A percentile compares a stretch with the other conserved stretches of the same genome.
These are phyloP conservation scores for Heliconius sara DNA, from an alignment of 2,888 invertebrate species.

Conservation along the genomic window DNA sequence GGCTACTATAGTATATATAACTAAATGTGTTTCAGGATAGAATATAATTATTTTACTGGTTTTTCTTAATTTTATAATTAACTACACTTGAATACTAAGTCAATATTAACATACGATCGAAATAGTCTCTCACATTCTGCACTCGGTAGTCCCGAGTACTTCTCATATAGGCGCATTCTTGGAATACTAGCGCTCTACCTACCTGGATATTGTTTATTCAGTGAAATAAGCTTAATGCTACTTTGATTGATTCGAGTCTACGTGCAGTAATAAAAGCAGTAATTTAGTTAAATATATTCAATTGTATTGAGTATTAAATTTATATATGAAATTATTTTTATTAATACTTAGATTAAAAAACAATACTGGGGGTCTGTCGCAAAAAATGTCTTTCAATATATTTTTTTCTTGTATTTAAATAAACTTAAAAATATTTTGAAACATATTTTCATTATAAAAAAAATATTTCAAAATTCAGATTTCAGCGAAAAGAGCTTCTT, in stretches of 20 bases:
- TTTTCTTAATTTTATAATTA: neutral
- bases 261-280: neutral
- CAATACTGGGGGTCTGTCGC: no score
- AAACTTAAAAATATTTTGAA: no score
- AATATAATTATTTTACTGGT: neutral
- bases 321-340: neutral
- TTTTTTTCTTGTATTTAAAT: no score
- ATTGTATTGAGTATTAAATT: no score
- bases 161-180: slow-evolving; percentile 70
- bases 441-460: no score
- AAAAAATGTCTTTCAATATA: no score
- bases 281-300: neutral
- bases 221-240: slow-evolving; percentile 35
- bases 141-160: slow-evolving; percentile 55
- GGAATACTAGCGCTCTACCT: slow-evolving; percentile 55
- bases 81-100: neutral
- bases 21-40: neutral
- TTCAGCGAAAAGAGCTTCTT: no score
- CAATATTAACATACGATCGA: neutral
- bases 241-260: slow-evolving; percentile 27
- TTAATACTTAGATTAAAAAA: no score
- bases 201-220: slow-evolving; percentile 50
- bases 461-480: no score
- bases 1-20: no score
- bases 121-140: slow-evolving; percentile 39